These are phyloP conservation scores for Empidonax alnorum DNA, from an alignment of 2,113 vertebrate genomes.

Conservation along the genomic window DNA sequence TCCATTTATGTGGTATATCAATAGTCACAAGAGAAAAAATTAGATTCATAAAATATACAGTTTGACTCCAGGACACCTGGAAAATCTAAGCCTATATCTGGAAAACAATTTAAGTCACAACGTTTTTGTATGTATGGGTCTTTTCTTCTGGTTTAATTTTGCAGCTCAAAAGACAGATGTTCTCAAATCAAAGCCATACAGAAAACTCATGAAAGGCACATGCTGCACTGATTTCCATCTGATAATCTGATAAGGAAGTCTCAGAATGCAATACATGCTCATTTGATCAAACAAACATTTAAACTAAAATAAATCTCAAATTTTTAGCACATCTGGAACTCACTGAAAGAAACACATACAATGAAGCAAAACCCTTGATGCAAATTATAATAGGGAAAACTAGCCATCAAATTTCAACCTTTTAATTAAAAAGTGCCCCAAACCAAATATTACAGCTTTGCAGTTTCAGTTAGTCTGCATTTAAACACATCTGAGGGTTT, in stretches of 20 bases:
- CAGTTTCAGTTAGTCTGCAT: not conserved
- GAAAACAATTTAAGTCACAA: not conserved
- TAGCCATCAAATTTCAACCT: not conserved
- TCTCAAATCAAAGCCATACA: not conserved
- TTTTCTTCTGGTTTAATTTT: not conserved
- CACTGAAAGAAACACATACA: not conserved
- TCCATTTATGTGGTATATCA: not conserved
- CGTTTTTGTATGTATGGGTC: not conserved
- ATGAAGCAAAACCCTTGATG: not conserved
- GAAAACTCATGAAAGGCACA: not conserved
- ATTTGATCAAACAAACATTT: not conserved
- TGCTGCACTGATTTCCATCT: not conserved
- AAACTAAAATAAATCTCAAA: not conserved
- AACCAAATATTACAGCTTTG: not conserved
- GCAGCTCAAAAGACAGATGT: not conserved
- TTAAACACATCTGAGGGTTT: conserved; percentile 6
- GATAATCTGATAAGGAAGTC: not conserved
- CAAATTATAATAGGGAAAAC: not conserved
- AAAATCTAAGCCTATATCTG: not conserved
- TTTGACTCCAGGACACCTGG: not conserved
- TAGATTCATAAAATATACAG: not conserved
- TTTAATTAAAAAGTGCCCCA: not conserved
- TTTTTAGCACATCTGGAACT: not conserved
- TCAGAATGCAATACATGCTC: not conserved
- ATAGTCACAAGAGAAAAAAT: not conserved